Evolutionary conservation across 2,888 invertebrate genomes (phyloP).

Genomic region (Epiblema foenella): DNA sequence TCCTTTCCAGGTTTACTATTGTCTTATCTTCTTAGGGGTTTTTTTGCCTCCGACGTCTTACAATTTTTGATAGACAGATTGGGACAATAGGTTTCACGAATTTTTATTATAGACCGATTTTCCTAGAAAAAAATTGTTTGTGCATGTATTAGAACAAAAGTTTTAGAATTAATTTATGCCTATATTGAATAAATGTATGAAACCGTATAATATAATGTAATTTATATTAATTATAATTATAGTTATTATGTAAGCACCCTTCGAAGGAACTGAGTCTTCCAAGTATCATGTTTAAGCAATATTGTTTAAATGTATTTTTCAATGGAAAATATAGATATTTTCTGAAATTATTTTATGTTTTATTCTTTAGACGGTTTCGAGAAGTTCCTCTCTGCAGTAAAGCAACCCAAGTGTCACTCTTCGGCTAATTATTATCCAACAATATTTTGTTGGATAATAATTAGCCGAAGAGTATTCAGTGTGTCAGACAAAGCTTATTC

Average conservation of each 20-base stretch:
- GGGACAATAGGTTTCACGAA: not conserved
- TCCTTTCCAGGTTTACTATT: too few species aligned
- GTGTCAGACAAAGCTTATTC: too few species aligned
- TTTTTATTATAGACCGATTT: not conserved
- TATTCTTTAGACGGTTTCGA: not conserved
- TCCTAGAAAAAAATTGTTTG: not conserved
- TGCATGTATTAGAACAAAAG: not conserved
- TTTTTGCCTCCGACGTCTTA: not conserved
- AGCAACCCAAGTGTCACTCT: too few species aligned
- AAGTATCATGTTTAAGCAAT: constrained; percentile 50
- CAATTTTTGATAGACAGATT: not conserved
- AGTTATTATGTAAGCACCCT: constrained; percentile 46
- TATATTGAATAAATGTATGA: constrained; percentile 26
- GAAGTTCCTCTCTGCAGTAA: too few species aligned
- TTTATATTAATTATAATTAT: constrained; percentile 42
- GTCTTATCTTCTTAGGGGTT: too few species aligned
- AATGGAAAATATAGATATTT: constrained; percentile 54
- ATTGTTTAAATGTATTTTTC: constrained; percentile 48
- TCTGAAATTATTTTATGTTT: constrained; percentile 48
- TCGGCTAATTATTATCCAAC: too few species aligned
- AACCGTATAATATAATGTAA: constrained; percentile 20
- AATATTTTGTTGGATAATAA: too few species aligned
- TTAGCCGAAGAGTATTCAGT: too few species aligned
- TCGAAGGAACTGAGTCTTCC: constrained; percentile 52
- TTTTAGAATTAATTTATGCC: constrained; percentile 9